phyloP scores from a whole-genome alignment of 2,888 invertebrate genomes.

The Drosophila incognita region DNA sequence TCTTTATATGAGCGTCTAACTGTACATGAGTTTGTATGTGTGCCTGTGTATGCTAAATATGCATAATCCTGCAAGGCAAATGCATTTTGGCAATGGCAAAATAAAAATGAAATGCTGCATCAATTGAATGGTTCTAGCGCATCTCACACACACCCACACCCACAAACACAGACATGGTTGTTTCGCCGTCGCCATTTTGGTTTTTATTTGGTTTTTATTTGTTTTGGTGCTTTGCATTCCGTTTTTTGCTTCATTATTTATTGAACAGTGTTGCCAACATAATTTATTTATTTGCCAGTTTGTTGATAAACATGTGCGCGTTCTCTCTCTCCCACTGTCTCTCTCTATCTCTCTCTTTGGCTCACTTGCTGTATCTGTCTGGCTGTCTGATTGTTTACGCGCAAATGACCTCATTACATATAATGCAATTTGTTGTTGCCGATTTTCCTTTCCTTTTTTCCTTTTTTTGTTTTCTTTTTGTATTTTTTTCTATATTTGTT shows the following conservation, averaged over 20 bases:
- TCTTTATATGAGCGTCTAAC: conserved; percentile 12
- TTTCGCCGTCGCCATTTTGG: conserved; percentile 45
- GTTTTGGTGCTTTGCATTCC: conserved; percentile 33
- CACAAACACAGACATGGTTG: conserved; percentile 2
- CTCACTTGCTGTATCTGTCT: conserved; percentile 13
- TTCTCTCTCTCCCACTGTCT: conserved; percentile 1
- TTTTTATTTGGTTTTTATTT: conserved; percentile 40
- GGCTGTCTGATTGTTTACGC: conserved; percentile 71
- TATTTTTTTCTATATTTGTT: conserved; percentile 44
- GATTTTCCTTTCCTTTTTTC: conserved; percentile 9
- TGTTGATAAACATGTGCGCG: conserved; percentile 72
- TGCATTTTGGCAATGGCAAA: conserved; percentile 56
- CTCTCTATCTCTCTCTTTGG: not conserved
- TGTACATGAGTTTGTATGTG: not conserved
- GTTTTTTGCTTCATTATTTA: conserved; percentile 59
- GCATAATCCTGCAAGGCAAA: conserved; percentile 50
- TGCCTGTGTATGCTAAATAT: conserved; percentile 9
- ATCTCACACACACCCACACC: conserved; percentile 7
- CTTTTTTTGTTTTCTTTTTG: not conserved
- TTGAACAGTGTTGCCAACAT: conserved; percentile 66
- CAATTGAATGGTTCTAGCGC: conserved; percentile 37
- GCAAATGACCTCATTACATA: conserved; percentile 78
- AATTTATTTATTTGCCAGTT: conserved; percentile 75
- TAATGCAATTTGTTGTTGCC: conserved; percentile 70
- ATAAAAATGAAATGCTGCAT: conserved; percentile 22